These are phyloP conservation scores for Lemur catta DNA, from an alignment of 2,797 vertebrate genomes.

Conservation along the genomic window DNA sequence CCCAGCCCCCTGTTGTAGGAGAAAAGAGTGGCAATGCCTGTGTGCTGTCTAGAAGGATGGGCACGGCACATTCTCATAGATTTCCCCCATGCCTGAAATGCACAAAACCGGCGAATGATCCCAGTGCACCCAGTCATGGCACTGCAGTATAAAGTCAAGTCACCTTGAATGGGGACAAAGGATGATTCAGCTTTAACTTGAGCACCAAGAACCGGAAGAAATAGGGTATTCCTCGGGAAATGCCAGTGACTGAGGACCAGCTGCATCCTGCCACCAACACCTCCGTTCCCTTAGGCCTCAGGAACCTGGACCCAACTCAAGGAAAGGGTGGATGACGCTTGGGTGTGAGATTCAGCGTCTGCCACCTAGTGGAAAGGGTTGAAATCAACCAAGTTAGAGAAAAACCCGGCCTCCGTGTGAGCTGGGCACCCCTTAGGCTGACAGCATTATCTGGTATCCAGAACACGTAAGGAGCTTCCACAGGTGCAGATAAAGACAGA, in stretches of 20 bases:
- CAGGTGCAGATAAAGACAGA: not conserved
- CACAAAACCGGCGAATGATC: not conserved
- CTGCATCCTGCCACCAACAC: too few relatives aligned
- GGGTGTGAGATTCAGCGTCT: slow-evolving; percentile 26
- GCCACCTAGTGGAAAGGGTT: slow-evolving; percentile 37
- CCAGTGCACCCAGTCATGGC: not conserved
- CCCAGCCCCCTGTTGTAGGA: accelerated
- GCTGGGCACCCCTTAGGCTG: not conserved
- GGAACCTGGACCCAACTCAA: not conserved
- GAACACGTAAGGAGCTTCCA: too few relatives aligned
- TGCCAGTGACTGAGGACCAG: not conserved
- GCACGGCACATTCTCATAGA: not conserved
- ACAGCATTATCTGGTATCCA: not conserved
- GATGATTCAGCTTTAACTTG: not conserved
- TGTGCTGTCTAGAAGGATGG: not conserved
- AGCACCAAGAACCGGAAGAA: not conserved
- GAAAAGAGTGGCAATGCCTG: not conserved
- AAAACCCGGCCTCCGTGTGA: not conserved
- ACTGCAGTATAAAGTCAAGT: not conserved
- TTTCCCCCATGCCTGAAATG: too few relatives aligned
- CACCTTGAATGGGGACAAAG: not conserved
- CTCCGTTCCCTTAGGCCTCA: not conserved
- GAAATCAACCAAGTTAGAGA: not conserved
- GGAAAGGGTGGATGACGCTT: not conserved
- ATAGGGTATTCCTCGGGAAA: not conserved